Evolutionary conservation across 2,797 vertebrate genomes (phyloP).

Genomic region (Scyliorhinus canicula): DNA sequence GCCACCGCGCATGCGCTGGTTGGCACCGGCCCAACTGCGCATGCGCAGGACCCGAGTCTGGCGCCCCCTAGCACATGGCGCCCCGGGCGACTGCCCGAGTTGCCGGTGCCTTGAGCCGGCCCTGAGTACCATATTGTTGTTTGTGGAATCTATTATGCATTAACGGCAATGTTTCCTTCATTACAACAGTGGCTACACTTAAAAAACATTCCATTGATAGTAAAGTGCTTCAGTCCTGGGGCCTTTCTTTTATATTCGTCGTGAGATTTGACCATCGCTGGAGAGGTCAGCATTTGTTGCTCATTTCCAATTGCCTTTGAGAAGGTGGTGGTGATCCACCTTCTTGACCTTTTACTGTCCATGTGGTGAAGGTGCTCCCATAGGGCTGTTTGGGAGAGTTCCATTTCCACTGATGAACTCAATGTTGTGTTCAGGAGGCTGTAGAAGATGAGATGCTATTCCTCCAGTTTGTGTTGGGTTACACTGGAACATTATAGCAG

Average conservation of each 20-base stretch:
- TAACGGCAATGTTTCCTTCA: not conserved
- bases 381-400: not conserved
- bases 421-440: too few species aligned
- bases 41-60: too few species aligned
- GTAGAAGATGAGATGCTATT: too few species aligned
- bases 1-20: too few species aligned
- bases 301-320: not conserved
- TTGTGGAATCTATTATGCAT: not conserved
- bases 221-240: not conserved
- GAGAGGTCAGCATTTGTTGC: not conserved
- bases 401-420: too few species aligned
- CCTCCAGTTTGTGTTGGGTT: too few species aligned
- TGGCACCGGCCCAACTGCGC: too few species aligned
- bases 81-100: too few species aligned
- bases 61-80: too few species aligned
- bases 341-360: not conserved
- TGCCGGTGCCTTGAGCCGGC: too few species aligned
- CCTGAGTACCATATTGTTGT: not conserved
- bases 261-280: not conserved
- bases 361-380: not conserved
- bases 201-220: not conserved
- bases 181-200: too few species aligned
- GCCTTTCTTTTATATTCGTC: not conserved
- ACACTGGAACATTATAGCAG: too few species aligned
- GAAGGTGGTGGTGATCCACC: not conserved